A percentile compares a stretch with the other conserved stretches of the same genome.
phyloP scores from a whole-genome alignment of 2,797 vertebrate genomes.

The Apogon talboti region DNA sequence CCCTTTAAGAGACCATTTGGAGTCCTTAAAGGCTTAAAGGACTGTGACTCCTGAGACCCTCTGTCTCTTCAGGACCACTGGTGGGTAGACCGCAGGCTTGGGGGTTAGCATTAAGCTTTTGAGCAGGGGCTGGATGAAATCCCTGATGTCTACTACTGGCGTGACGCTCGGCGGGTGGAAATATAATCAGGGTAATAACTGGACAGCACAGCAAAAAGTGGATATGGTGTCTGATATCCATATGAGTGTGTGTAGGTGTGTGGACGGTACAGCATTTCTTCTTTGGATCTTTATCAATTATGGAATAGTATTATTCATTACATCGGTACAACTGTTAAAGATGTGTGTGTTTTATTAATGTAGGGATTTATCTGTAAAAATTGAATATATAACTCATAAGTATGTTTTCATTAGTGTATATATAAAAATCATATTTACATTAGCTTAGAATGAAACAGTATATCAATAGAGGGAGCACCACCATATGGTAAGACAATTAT shows the following conservation, averaged over 20 bases:
- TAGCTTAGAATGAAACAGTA: no score
- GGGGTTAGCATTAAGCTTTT: slow-evolving; percentile 63
- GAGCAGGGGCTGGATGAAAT: slow-evolving; percentile 60
- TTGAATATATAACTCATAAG: no score
- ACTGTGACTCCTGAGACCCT: slow-evolving; percentile 34
- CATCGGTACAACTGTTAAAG: background rate
- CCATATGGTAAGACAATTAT: no score
- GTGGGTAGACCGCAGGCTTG: slow-evolving; percentile 56
- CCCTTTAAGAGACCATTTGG: slow-evolving; percentile 26
- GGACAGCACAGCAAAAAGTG: slow-evolving; percentile 21
- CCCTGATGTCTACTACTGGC: slow-evolving; percentile 52
- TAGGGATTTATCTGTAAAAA: no score
- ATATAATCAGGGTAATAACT: slow-evolving; percentile 58
- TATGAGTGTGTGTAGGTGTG: slow-evolving; percentile 16
- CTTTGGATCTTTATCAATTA: slow-evolving; percentile 1
- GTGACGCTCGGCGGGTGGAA: slow-evolving; percentile 51
- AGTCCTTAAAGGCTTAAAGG: slow-evolving; percentile 42
- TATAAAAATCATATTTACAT: no score
- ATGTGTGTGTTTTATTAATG: no score
- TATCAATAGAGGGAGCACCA: no score
- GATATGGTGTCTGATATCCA: background rate
- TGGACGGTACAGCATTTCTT: background rate
- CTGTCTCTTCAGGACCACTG: slow-evolving; percentile 57
- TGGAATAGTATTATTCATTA: background rate
- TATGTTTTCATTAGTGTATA: no score